Evolutionary conservation across 1,140 invertebrate species (phyloP), one percentile per base, ranked within the genome.

Genomic region (Pectinophora gossypiella): DNA sequence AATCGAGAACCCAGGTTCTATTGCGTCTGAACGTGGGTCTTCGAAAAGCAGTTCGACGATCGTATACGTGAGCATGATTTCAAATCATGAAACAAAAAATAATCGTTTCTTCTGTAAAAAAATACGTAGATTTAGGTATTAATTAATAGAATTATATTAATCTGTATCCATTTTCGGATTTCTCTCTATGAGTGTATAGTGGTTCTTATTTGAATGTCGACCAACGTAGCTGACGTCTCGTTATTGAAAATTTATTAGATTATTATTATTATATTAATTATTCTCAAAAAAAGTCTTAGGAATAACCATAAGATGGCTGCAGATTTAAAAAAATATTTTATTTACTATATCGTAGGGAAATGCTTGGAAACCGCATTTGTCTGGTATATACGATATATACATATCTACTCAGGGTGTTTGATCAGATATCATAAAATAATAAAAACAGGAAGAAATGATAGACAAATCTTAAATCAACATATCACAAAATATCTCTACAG

Each of bases 191-290:
- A 81, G 72, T 80, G 81, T 83, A 84, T 86, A 86, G 79, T 83
- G 76, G 76, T 84, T 85, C 78, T 79, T 83, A 77, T 84, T 83
- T 83, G 76, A 77, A 86, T 83, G 80, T 86, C 77, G 83, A 86
- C 83, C 83, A 86, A 86, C 80, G 70, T 86, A 83, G 83, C 76
- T 72, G 74, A 83, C 73, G 75, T 86, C 83, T 75, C 76, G 76
- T 85, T 84, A 85, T 76, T 77, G 70, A 81, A 84, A 84, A 82
- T 85, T 82, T 85, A 83, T 86, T 85, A 84, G 80, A 83, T 81
- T 82, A 85, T 85, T 85, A 80, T 79, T 78, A 81, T 80, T 75
- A 77, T 76, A 69, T 72, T 74, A 73, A 75, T 71, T 84, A 81
- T 76, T 78, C 72, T 72, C 77, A 78, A 72, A 78, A 78, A 71